Evolutionary conservation across 2,888 invertebrate species (phyloP).

Genomic region (Chelonus formosanus): DNA sequence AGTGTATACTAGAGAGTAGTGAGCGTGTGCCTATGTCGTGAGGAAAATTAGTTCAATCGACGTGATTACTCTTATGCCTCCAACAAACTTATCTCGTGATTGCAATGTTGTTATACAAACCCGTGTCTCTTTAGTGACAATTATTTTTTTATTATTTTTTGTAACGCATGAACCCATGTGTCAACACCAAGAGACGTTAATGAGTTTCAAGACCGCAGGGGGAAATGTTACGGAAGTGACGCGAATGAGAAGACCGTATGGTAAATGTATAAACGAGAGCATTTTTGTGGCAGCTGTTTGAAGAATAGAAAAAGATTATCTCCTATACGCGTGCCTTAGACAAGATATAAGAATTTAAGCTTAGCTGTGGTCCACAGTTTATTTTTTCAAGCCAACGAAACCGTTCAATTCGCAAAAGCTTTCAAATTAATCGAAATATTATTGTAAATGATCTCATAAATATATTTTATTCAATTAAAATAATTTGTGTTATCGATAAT

Average conservation of each 20-base stretch:
- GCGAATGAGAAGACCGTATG: slow-evolving; percentile 26
- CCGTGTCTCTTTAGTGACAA: too few relatives aligned
- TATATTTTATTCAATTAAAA: too few relatives aligned
- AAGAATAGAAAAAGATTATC: slow-evolving; percentile 24
- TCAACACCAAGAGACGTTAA: not conserved
- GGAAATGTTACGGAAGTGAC: slow-evolving; percentile 4
- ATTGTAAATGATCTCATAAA: too few relatives aligned
- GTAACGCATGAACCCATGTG: not conserved
- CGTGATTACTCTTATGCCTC: slow-evolving; percentile 52
- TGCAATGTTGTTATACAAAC: not conserved
- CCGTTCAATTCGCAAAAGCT: too few relatives aligned
- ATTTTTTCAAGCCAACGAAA: too few relatives aligned
- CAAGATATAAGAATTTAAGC: not conserved
- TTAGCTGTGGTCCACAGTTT: too few relatives aligned
- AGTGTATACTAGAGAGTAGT: slow-evolving; percentile 20
- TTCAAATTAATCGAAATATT: too few relatives aligned
- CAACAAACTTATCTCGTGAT: slow-evolving; percentile 43
- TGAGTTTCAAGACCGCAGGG: not conserved
- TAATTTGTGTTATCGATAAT: too few relatives aligned
- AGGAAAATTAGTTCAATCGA: slow-evolving; percentile 48
- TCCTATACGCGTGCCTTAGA: slow-evolving; percentile 5
- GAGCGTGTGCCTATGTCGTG: slow-evolving; percentile 22
- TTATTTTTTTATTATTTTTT: slow-evolving; percentile 1
- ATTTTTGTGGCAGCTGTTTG: slow-evolving; percentile 16
- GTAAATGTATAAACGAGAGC: slow-evolving; percentile 23